phyloP scores from a whole-genome alignment of 1,140 invertebrate species.

The Drosophila ercepeae region DNA sequence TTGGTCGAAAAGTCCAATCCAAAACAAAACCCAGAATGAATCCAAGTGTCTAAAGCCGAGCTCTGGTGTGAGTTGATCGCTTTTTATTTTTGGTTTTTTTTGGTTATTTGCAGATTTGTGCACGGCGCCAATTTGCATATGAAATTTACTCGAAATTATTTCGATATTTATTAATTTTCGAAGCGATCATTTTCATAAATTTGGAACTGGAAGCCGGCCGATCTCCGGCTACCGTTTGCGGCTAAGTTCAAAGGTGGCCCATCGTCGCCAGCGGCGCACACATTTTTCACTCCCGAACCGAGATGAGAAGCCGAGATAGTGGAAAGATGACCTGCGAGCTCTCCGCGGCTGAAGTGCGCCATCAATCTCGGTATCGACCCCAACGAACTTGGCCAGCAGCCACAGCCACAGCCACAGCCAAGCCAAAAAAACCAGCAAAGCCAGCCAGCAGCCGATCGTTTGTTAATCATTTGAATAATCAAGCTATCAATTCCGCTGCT shows the following conservation, averaged over 20 bases:
- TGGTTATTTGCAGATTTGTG: slow-evolving; percentile 65
- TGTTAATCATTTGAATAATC: slow-evolving; percentile 83
- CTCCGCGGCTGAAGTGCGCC: slow-evolving; percentile 65
- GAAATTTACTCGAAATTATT: slow-evolving; percentile 74
- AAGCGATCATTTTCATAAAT: slow-evolving; percentile 63
- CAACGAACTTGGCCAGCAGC: slow-evolving; percentile 39
- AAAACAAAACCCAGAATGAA: slow-evolving; percentile 22
- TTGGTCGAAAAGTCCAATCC: slow-evolving; percentile 15
- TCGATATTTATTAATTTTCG: slow-evolving; percentile 79
- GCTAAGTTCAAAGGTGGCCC: slow-evolving; percentile 66
- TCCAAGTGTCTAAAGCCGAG: slow-evolving; percentile 76
- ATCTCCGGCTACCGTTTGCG: slow-evolving; percentile 69
- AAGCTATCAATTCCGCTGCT: slow-evolving; percentile 83
- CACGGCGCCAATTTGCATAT: slow-evolving; percentile 66
- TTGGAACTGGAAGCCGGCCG: slow-evolving; percentile 41
- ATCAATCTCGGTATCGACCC: slow-evolving; percentile 59
- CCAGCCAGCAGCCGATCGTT: slow-evolving; percentile 54
- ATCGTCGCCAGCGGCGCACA: slow-evolving; percentile 68
- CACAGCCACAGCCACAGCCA: neutral
- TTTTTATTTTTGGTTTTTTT: neutral
- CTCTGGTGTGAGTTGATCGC: slow-evolving; percentile 24
- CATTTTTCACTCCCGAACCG: slow-evolving; percentile 70
- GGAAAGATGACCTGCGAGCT: slow-evolving; percentile 51
- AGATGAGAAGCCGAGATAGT: neutral
- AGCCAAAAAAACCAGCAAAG: neutral